Percentiles rank a stretch among this genome's conserved stretches.
Conservation (phyloP, 2,888 invertebrate species). For the Troilus luridus region DNA sequence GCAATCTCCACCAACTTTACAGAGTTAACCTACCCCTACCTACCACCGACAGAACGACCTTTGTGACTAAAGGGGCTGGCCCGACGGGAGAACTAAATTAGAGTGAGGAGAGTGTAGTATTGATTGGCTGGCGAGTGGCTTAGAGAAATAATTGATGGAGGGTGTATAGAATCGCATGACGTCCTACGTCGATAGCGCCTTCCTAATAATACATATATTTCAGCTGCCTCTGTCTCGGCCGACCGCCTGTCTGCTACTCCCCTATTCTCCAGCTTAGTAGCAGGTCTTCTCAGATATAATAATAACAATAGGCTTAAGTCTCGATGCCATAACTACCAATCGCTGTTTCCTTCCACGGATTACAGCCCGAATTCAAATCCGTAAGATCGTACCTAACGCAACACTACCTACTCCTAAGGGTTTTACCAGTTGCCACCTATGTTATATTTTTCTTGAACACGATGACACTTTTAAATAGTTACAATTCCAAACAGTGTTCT, state of each 20-base stretch:
- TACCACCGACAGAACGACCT: not conserved
- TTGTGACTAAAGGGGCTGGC: not conserved
- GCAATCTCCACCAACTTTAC: no score
- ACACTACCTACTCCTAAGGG: no score
- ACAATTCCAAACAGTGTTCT: not conserved
- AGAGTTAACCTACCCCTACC: not conserved
- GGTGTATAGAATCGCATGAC: slow-evolving; percentile 27
- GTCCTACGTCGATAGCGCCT: slow-evolving; percentile 26
- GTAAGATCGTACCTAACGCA: no score
- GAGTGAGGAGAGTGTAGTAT: slow-evolving; percentile 4
- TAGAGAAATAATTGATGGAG: slow-evolving; percentile 27
- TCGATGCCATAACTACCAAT: no score
- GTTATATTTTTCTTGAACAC: not conserved
- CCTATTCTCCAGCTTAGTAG: not conserved
- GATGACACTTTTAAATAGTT: not conserved
- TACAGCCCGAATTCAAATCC: no score
- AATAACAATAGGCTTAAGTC: no score
- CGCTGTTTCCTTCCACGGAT: no score
- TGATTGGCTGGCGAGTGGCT: slow-evolving; percentile 44
- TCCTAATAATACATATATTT: not conserved
- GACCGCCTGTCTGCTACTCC: not conserved
- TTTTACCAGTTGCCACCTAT: no score
- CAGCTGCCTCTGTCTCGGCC: not conserved
- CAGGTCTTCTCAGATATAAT: not conserved
- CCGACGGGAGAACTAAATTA: not conserved